Evolutionary conservation across 2,797 vertebrate species (phyloP), one percentile per base, ranked within the genome.

Genomic region (Melopsittacus undulatus): DNA sequence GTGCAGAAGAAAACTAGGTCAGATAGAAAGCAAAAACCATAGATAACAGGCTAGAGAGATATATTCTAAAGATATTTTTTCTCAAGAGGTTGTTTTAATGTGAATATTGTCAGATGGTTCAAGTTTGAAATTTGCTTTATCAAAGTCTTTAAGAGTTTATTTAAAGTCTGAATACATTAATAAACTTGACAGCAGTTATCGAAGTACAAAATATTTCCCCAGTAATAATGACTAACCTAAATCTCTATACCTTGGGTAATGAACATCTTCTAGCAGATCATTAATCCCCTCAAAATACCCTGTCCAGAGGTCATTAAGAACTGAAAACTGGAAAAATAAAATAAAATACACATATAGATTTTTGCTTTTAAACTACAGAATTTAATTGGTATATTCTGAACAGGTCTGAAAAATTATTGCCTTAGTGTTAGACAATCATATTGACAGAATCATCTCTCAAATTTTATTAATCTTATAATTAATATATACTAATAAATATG

Each of bases 161-260:
- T 97, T 96, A 81, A 74, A 86, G 26, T 79, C 34, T 87, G 90
- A 94, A 75, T 78, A 74, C 21, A 62, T 89, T 94, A 95, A 76
- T 81, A 82, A 77, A 70, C 61, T 92, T 97, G 94, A 94, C 57
- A 95, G 95, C 86, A 95, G 80, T 96, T 95, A 93, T 76, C 3
- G 36, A 94, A 95, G 34, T 40, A 92, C 52, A 90, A 83, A 85
- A 46, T 94, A 92, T 96, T 94, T 96, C 92, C 75, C 29, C 76
- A 59, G 26, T 74, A 88, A 92, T 97, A 97, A 97, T 95, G 80
- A 75, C 18, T 85, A 91, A 38, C 62, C 59, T 94, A 67, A 89
- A 69, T 79, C 61, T 85, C 74, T 77, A 64, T 81, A 91, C 72
- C 57, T 92, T 79, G 40, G 92, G 56, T 75, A 36, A 94, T 76